Evolutionary conservation across 2,113 vertebrate genomes (phyloP).

Genomic region (Rhombomys opimus): DNA sequence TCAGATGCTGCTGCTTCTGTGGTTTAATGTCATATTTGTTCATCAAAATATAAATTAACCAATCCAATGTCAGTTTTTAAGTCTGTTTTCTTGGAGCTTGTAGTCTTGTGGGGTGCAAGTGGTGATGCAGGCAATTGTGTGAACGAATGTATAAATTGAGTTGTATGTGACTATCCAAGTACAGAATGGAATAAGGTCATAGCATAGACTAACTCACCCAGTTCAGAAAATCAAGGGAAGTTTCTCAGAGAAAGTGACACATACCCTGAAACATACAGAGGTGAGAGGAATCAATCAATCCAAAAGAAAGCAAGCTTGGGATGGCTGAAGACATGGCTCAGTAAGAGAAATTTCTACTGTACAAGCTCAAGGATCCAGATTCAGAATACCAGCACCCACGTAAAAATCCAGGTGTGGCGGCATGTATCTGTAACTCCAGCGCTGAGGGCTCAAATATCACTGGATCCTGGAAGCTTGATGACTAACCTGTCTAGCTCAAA

Average conservation of each 20-base stretch:
- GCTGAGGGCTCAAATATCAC: background rate
- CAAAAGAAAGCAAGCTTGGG: background rate
- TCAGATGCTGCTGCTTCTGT: background rate
- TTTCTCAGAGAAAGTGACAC: background rate
- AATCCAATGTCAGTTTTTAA: background rate
- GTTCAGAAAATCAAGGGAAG: background rate
- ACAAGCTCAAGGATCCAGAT: too few relatives aligned
- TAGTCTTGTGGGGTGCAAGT: background rate
- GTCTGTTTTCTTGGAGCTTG: background rate
- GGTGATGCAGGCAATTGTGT: background rate
- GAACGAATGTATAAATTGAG: background rate
- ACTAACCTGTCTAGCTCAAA: background rate
- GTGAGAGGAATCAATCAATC: background rate
- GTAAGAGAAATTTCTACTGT: background rate
- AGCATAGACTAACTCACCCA: background rate
- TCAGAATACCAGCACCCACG: too few relatives aligned
- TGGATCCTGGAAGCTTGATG: background rate
- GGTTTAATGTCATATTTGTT: conserved; percentile 6
- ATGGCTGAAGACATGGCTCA: background rate
- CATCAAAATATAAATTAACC: conserved; percentile 50
- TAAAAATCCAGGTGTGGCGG: background rate
- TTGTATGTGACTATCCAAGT: background rate
- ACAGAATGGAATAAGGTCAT: background rate
- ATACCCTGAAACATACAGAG: too few relatives aligned
- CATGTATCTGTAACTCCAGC: background rate